Evolutionary conservation across 2,113 vertebrate species (phyloP), one percentile per base, ranked within the genome.

Genomic region (Cnemophilus loriae): DNA sequence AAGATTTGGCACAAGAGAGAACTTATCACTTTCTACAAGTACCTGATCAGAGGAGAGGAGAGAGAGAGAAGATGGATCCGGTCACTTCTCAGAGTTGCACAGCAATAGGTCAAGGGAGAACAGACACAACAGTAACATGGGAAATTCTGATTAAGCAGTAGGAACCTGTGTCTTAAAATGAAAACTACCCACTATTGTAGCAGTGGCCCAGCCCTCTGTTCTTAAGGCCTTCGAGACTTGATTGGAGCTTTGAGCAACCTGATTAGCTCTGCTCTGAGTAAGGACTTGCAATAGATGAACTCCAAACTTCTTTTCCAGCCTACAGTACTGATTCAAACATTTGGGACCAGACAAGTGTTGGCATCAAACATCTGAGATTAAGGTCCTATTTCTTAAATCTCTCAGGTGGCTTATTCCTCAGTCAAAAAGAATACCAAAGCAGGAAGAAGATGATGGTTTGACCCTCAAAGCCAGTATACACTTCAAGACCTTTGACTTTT

Each of bases 41-140:
- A 68, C 4, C 4, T 0, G 0, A 10, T n/a, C 27, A 83, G 60
- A 74, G 30, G 37, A 95, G 17, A 63, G 42, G 27, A 73, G 49
- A 73, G 32, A 69, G 41, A 68, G n/a, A n/a, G n/a, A n/a, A 42
- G 27, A 49, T 44, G 23, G 21, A 78, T 33, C 13, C 27, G 53
- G 30, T 32, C 17, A 14, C 10, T 49, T 83, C 71, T 52, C 32
- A 64, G 65, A 87, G 28, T 7, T 83, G 44, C 35, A 80, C 28
- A 70, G 26, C 63, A 61, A 39, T 11, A 71, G 6, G 11, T 26
- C 15, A 67, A 76, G 49, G 74, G 17, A 17, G 20, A 71, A 32
- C 42, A 84, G 52, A 39, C 26, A 67, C 10, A 55, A 55, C 12
- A 64, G 22, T 41, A 82, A 69, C 22, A 30, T 3, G 2, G 22